These are phyloP conservation scores for Zoanthus solanderi DNA, from an alignment of 92 coral and sea anemone genomes.

Conservation along the genomic window DNA sequence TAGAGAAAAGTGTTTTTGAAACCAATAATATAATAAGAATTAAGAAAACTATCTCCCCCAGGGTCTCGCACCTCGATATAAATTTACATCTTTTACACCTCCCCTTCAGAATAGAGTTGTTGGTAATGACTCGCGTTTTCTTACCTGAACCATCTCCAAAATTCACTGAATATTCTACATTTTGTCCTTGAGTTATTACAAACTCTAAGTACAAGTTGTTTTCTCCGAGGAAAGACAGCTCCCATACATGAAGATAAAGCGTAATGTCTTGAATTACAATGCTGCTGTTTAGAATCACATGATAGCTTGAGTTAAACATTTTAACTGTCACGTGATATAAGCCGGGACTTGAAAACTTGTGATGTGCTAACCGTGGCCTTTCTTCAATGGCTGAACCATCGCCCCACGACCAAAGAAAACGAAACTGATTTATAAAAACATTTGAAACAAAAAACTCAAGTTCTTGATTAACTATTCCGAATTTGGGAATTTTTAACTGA, in stretches of 20 bases:
- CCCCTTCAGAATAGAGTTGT: not conserved
- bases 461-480: slow-evolving; percentile 62
- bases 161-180: slow-evolving; percentile 71
- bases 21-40: too few relatives aligned
- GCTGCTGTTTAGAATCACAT: slow-evolving; percentile 46
- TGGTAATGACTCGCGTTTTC: not conserved
- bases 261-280: slow-evolving; percentile 66
- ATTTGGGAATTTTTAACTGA: slow-evolving; percentile 47
- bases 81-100: too few relatives aligned
- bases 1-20: too few relatives aligned
- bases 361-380: slow-evolving; percentile 26
- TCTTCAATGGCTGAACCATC: slow-evolving; percentile 37
- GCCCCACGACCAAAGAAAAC: slow-evolving; percentile 52
- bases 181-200: slow-evolving; percentile 68
- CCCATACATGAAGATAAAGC: slow-evolving; percentile 60
- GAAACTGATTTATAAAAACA: slow-evolving; percentile 12
- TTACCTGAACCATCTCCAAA: slow-evolving; percentile 83
- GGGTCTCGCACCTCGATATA: too few relatives aligned
- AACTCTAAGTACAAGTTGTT: slow-evolving; percentile 56
- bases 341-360: slow-evolving; percentile 72
- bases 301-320: slow-evolving; percentile 49
- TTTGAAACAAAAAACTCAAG: slow-evolving; percentile 50
- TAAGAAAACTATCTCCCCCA: too few relatives aligned
- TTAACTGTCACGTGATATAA: slow-evolving; percentile 59
- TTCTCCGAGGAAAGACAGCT: slow-evolving; percentile 41